Evolutionary conservation across 2,113 vertebrate species (phyloP).

Genomic region (Stercorarius parasiticus): DNA sequence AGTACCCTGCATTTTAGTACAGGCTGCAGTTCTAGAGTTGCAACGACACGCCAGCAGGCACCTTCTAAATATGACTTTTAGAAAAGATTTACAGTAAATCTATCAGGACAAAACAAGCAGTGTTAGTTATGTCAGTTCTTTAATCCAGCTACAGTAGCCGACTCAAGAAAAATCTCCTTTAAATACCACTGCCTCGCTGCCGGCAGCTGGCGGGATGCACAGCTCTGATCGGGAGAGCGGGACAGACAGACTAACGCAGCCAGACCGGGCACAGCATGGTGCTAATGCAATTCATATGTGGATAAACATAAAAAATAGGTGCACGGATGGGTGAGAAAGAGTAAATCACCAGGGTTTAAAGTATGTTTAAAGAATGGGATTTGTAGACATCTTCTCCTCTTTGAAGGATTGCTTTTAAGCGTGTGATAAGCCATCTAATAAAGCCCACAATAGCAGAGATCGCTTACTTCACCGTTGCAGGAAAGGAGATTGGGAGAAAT

Average conservation of each 20-base stretch:
- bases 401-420: neutral
- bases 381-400: neutral
- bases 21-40: neutral
- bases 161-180: neutral
- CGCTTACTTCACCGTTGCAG: neutral
- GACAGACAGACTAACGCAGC: neutral
- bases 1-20: neutral
- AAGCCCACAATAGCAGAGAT: neutral
- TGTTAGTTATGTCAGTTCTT: neutral
- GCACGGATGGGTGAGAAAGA: neutral
- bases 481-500: neutral
- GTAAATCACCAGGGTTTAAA: neutral
- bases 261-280: neutral
- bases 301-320: neutral
- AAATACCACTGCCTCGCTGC: neutral
- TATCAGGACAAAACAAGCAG: neutral
- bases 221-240: accelerated
- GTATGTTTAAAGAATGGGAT: neutral
- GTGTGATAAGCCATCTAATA: constrained; percentile 3
- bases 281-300: neutral
- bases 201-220: neutral
- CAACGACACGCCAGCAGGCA: neutral
- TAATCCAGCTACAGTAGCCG: neutral
- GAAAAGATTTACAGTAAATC: neutral
- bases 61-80: neutral